A percentile compares a stretch with the other conserved stretches of the same genome.
These are phyloP conservation scores for Leptinotarsa haldemani DNA, from an alignment of 2,888 invertebrate genomes.

Conservation along the genomic window DNA sequence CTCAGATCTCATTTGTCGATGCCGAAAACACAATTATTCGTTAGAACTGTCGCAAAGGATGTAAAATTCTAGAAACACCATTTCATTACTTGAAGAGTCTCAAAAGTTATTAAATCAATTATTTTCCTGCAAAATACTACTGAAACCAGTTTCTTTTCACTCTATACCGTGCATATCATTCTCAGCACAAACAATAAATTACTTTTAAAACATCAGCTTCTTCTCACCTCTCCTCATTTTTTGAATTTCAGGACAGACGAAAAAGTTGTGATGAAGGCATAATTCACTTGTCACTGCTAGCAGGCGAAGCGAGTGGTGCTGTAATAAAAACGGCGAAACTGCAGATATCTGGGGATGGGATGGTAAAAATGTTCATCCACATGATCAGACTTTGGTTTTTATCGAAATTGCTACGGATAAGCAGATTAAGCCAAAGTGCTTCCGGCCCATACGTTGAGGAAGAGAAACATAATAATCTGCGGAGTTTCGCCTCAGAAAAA, in stretches of 20 bases:
- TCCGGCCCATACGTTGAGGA: neutral
- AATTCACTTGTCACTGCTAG: constrained; percentile 6
- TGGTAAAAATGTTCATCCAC: neutral
- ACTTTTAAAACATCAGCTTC: neutral
- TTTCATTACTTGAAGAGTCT: too few relatives aligned
- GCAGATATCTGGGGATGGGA: neutral
- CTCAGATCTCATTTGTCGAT: too few relatives aligned
- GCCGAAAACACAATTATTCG: too few relatives aligned
- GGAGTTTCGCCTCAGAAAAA: neutral
- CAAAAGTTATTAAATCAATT: too few relatives aligned
- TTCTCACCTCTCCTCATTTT: neutral
- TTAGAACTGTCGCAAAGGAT: too few relatives aligned
- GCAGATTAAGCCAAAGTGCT: neutral
- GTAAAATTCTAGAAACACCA: too few relatives aligned
- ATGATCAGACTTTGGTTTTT: neutral
- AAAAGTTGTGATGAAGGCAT: neutral
- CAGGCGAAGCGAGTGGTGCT: neutral
- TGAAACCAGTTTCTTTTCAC: too few relatives aligned
- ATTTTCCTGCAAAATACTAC: too few relatives aligned
- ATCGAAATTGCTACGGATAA: constrained; percentile 5
- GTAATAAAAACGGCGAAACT: neutral
- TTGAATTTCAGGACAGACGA: neutral
- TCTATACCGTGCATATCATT: too few relatives aligned
- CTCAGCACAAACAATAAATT: neutral
- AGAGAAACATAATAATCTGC: neutral